A percentile compares a stretch with the other conserved stretches of the same genome.
Evolutionary conservation across 2,888 invertebrate genomes (phyloP).

Genomic region (Encarsia formosa): DNA sequence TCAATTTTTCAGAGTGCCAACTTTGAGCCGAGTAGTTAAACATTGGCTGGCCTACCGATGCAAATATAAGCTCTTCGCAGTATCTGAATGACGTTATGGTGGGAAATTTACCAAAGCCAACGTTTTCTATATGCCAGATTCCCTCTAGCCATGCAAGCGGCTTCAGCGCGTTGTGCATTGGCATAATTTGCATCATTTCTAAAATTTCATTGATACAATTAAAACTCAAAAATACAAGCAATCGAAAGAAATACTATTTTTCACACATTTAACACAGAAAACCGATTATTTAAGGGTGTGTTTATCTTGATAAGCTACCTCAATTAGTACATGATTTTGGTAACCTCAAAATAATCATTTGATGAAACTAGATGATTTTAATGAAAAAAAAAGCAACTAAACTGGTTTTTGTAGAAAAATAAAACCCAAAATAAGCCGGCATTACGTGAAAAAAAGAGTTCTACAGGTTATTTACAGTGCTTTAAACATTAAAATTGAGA

Average conservation of each 20-base stretch:
- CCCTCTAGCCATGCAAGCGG: constrained; percentile 61
- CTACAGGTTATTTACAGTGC: too few species aligned
- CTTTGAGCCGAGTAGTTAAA: constrained; percentile 57
- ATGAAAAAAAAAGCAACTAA: too few species aligned
- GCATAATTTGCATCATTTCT: constrained; percentile 41
- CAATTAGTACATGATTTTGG: too few species aligned
- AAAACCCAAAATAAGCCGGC: too few species aligned
- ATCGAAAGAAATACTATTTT: not conserved
- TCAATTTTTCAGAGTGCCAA: constrained; percentile 54
- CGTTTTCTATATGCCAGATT: constrained; percentile 55
- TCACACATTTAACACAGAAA: not conserved
- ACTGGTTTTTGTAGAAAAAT: too few species aligned
- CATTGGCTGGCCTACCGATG: constrained; percentile 61
- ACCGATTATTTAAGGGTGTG: not conserved
- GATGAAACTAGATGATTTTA: too few species aligned
- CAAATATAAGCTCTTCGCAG: constrained; percentile 58
- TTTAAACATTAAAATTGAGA: too few species aligned
- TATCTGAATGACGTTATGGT: constrained; percentile 58
- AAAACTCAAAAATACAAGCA: not conserved
- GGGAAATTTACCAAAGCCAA: constrained; percentile 57
- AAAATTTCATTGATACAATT: too few species aligned
- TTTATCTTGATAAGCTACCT: too few species aligned
- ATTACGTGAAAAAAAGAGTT: too few species aligned
- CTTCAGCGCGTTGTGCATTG: constrained; percentile 53
- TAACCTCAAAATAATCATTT: too few species aligned